Conservation (phyloP, 1,140 invertebrate species). For the Leptestheria dahalacensis region DNA sequence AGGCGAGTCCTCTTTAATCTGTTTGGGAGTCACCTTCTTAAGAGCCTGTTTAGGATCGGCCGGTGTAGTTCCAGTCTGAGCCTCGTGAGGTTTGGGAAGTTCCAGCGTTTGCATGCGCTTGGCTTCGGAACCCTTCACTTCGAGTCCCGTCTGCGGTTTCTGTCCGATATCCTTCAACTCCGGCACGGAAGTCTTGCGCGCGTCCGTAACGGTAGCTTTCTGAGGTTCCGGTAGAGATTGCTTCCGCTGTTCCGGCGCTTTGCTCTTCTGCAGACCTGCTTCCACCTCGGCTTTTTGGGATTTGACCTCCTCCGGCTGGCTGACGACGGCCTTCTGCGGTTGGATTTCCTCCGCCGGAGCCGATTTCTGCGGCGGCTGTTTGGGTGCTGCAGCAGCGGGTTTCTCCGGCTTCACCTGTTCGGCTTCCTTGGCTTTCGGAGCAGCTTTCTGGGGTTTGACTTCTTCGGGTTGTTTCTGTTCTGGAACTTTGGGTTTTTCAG, state of each 20-base stretch:
- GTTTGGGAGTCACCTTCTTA: background rate
- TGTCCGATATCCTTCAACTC: background rate
- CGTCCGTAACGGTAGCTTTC: background rate
- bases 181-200: background rate
- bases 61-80: background rate
- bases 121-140: background rate
- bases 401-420: slow-evolving; percentile 14
- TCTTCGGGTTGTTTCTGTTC: slow-evolving; percentile 1
- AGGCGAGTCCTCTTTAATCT: background rate
- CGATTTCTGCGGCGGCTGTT: too few species aligned
- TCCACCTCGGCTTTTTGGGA: background rate
- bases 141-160: background rate
- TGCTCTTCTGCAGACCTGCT: background rate
- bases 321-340: too few species aligned
- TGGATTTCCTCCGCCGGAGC: too few species aligned
- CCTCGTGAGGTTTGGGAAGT: background rate
- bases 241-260: background rate
- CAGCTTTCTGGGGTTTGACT: background rate
- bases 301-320: background rate
- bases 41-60: background rate
- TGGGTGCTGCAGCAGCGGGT: slow-evolving; percentile 2
- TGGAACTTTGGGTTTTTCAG: background rate
- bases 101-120: background rate
- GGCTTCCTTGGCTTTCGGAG: slow-evolving; percentile 15
- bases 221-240: background rate